Base-by-base conservation (phyloP, 2,797 vertebrate species). In the Manis crassicaudata region DNA sequence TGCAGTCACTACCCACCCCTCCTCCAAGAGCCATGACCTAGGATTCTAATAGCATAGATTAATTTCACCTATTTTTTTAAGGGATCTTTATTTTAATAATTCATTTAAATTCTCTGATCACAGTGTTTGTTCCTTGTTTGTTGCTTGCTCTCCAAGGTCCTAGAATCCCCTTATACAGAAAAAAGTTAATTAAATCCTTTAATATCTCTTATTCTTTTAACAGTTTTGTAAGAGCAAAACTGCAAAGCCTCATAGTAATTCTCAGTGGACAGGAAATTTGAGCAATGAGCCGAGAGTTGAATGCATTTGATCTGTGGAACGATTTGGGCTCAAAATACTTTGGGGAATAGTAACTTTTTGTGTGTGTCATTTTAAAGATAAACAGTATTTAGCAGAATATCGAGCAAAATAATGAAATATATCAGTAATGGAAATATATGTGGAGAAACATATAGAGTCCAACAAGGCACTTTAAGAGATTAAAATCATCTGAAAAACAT, bases 401-500 rank as follows among this genome's bases (percentile, higher is more conserved):
- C 70, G 73, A 95, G 54, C 81, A 97, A 97, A 95, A 96, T 90
- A 95, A 54, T 89, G 40, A 94, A 94, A 90, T 88, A 76, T 77
- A 93, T 92, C 52, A 79, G 63, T 80, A 95, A 88, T 62, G 29
- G 58, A 85, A 96, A 84, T 88, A 92, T 92, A 62, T 91, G 97
- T 97, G 92, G 67, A 68, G 85, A 97, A 96, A 95, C 58, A 92
- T 83, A 88, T 62, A 63, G 27, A 87, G 35, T 46, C 65, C 67
- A 94, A 94, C 75, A 94, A 50, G 80, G 76, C 40, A 90, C 87
- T 97, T 97, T 73, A 83, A 86, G 82, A 94, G 91, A 94, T 72
- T 77, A 85, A 96, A 97, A 94, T 97, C 77, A 97, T 95, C 68
- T 95, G 80, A 94, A 95, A 95, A 96, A 96, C 68, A 77, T 77